Evolutionary conservation across 2,113 vertebrate species (phyloP), one percentile per base, ranked within the genome.

Genomic region (Carettochelys insculpta): DNA sequence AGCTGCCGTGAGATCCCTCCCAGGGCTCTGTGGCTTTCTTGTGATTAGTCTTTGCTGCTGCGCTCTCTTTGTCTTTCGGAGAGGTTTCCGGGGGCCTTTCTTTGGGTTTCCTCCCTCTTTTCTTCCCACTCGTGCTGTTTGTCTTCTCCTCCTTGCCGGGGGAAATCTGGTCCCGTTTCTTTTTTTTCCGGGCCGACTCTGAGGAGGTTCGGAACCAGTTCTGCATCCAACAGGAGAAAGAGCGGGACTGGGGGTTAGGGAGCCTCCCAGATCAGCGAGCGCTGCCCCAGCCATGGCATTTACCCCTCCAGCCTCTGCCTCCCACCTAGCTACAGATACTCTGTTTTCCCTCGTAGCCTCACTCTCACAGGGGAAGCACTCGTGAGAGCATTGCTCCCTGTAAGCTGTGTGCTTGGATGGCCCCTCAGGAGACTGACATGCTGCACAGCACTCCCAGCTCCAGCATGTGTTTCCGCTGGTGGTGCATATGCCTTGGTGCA

Each of bases 131-230:
- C 81, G 98, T 96, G 80, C 95, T 97, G 80, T 97, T 98, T 41
- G 97, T 98, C 93, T 98, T 98, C 89, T 98, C 97, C 88, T 98
- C 98, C 38, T 97, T 97, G 95, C 93, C 97, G 92, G 98, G 90
- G 31, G 94, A 96, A 86, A 97, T 96, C 9, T 96, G 93, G 31
- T 97, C 97, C 97, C 97, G 98, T 94, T 77, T 98, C 94, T 98
- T 98, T 95, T 97, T 98, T 95, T 97, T 98, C 95, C 97, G 95
- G 56, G 96, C 97, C 27, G 98, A 96, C 65, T 99, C 98, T 80
- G 97, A 96, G 4, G 98, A 98, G 54, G 99, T 98, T 45, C 98
- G 98, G 97, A 99, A 99, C 99, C 99, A 99, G 97, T 99, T 99
- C 99, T 99, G 90, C 25, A n/a, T 68, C 84, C 83, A 0, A 0